phyloP scores from a whole-genome alignment of 37 sponge, comb jelly and placozoan species.

The Cliona cf. orientalis region DNA sequence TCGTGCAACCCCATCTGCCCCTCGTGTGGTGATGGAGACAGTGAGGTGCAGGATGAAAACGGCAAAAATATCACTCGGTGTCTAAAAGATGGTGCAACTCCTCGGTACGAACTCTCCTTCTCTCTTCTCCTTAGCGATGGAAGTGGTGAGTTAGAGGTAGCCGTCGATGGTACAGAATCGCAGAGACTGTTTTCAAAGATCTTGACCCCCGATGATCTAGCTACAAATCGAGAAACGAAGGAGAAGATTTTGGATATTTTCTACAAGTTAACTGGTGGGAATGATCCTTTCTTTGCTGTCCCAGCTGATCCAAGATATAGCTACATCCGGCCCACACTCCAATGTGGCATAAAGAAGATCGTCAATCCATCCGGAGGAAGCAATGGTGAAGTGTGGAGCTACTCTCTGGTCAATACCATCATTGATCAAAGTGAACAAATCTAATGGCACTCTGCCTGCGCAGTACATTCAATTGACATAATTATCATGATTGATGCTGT shows the following conservation, averaged over 20 bases:
- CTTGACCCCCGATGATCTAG: neutral
- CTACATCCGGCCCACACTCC: neutral
- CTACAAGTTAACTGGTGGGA: conserved; percentile 15
- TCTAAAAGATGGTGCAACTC: too few species aligned
- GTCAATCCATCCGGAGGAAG: neutral
- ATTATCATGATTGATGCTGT: too few species aligned
- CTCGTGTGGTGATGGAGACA: too few species aligned
- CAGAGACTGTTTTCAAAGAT: neutral
- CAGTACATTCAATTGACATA: too few species aligned
- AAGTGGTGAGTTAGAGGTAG: neutral
- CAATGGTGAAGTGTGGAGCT: too few species aligned
- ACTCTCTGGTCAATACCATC: too few species aligned
- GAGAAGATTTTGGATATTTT: neutral
- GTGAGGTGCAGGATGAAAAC: too few species aligned
- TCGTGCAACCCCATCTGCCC: too few species aligned
- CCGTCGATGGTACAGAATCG: neutral
- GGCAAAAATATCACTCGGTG: too few species aligned
- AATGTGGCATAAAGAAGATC: neutral
- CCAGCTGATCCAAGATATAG: neutral
- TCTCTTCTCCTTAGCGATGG: neutral
- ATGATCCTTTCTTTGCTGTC: conserved; percentile 10
- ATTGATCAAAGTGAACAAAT: too few species aligned
- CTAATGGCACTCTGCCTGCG: too few species aligned
- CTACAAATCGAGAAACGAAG: neutral
- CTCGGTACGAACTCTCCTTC: too few species aligned